A percentile compares a stretch with the other conserved stretches of the same genome.
Conservation (phyloP, 2,113 vertebrate genomes). For the Synchiropus splendidus region DNA sequence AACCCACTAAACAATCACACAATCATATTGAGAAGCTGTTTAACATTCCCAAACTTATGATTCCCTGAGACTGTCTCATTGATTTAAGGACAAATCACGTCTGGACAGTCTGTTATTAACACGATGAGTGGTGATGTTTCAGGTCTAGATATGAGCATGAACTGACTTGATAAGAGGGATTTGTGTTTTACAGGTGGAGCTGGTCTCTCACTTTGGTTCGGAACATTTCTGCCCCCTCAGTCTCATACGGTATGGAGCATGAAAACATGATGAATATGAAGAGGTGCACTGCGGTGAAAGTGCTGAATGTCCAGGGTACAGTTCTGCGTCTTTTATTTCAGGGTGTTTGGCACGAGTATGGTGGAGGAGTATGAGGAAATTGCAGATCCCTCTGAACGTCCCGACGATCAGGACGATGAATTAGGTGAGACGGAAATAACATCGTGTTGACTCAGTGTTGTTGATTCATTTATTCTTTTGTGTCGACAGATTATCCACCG, state of each 20-base stretch:
- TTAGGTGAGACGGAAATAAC: conserved; percentile 61
- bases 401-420: conserved; percentile 85
- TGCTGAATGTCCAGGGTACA: no score
- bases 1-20: no score
- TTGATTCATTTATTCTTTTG: not conserved
- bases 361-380: conserved; percentile 97
- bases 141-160: no score
- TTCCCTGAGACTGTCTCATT: no score
- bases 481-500: conserved; percentile 75
- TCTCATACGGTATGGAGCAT: conserved; percentile 82
- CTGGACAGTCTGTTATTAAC: no score
- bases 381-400: conserved; percentile 80
- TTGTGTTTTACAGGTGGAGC: conserved; percentile 78
- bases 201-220: conserved; percentile 92
- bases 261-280: not conserved
- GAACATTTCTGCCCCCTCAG: conserved; percentile 99
- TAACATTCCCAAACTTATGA: no score
- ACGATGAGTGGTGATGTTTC: no score
- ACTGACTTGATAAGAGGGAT: not conserved
- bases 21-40: no score
- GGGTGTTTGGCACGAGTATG: conserved; percentile 98
- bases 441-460: not conserved
- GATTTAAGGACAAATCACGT: no score
- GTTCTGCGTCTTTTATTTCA: conserved; percentile 25
- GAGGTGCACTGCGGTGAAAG: no score